Evolutionary conservation across 2,113 vertebrate genomes (phyloP).

Genomic region (Protomyctophum bolini): DNA sequence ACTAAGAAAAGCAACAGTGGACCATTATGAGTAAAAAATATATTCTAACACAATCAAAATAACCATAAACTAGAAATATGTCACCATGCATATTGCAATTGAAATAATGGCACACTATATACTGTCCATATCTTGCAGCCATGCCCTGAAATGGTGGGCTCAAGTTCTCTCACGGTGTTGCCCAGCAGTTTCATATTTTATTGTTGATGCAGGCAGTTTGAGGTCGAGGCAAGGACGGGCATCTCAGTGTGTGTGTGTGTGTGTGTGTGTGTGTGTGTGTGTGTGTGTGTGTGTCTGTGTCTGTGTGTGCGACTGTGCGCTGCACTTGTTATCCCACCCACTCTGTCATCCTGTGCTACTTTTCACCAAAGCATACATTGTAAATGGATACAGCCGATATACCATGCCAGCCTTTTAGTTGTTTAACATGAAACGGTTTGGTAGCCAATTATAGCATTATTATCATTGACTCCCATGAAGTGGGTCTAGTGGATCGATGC

Average conservation of each 20-base stretch:
- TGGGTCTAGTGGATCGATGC: slow-evolving; percentile 46
- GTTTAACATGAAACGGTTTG: slow-evolving; percentile 30
- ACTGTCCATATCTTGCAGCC: not conserved
- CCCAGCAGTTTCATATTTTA: slow-evolving; percentile 4
- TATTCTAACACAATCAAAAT: not conserved
- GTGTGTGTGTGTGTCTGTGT: no score
- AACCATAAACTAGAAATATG: no score
- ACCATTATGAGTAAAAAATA: not conserved
- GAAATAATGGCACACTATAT: no score
- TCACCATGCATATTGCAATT: no score
- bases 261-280: not conserved
- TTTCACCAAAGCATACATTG: slow-evolving; percentile 10
- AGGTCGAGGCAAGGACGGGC: slow-evolving; percentile 29
- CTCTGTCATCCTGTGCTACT: not conserved
- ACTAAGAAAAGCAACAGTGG: no score
- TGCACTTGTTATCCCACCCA: slow-evolving; percentile 6
- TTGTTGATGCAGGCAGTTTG: slow-evolving; percentile 12
- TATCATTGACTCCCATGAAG: slow-evolving; percentile 47
- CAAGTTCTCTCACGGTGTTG: not conserved
- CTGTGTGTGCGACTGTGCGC: not conserved
- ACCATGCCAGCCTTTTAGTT: slow-evolving; percentile 16
- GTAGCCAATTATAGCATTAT: slow-evolving; percentile 45
- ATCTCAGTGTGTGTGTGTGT: not conserved
- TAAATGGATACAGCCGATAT: slow-evolving; percentile 12
- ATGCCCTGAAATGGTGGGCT: not conserved